These are phyloP conservation scores for Harpalus rufipes DNA, from an alignment of 2,888 invertebrate species.

Conservation along the genomic window DNA sequence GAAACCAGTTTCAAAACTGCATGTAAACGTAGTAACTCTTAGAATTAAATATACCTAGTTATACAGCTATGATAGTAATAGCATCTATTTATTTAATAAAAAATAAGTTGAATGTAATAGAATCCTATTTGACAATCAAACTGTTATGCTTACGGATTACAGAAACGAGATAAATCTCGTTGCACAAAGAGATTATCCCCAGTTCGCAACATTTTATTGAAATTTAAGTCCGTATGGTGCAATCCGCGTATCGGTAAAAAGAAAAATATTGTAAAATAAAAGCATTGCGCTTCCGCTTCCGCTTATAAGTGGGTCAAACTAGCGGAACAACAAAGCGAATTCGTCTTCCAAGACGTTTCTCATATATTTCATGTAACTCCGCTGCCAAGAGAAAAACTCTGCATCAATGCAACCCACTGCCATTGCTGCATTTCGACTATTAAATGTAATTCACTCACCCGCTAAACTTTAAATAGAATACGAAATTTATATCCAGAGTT, in stretches of 20 bases:
- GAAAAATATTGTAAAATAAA: constrained; percentile 51
- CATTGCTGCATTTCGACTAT: constrained; percentile 18
- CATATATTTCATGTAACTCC: constrained; percentile 21
- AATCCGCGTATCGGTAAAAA: constrained; percentile 10
- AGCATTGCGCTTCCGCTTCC: constrained; percentile 13
- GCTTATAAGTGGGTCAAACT: constrained; percentile 59
- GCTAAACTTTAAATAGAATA: constrained; percentile 37
- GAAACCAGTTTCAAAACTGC: too few species aligned
- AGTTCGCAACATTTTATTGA: constrained; percentile 19
- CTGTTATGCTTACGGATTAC: not conserved
- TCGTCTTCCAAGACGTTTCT: constrained; percentile 49
- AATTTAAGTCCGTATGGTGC: constrained; percentile 7
- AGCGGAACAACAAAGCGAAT: constrained; percentile 53
- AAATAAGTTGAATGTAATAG: not conserved
- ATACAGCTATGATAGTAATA: not conserved
- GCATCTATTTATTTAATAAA: not conserved
- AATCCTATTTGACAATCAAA: not conserved
- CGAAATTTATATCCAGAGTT: constrained; percentile 14
- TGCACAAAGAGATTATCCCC: constrained; percentile 16
- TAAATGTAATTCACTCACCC: constrained; percentile 28
- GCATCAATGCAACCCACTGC: constrained; percentile 27
- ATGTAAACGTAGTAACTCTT: too few species aligned
- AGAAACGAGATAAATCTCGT: constrained; percentile 7
- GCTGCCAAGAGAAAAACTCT: not conserved
- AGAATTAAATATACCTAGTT: too few species aligned